Evolutionary conservation across 2,797 vertebrate species (phyloP).

Genomic region (Crenuchus spilurus): DNA sequence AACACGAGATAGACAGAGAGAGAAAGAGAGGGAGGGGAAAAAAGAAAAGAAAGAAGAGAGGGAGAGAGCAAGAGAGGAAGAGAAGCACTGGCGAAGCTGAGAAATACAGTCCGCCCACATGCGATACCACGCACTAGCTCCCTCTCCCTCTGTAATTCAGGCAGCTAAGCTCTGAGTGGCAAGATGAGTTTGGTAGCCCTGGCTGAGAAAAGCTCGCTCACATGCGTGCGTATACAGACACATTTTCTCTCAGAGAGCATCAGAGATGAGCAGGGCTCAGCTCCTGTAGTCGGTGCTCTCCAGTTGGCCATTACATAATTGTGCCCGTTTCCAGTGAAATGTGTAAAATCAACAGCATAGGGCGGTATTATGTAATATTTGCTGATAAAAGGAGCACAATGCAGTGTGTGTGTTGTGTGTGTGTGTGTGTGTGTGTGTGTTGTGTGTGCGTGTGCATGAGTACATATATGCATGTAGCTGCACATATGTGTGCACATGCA

Average conservation of each 20-base stretch:
- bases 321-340: conserved; percentile 6
- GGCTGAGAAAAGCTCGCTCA: background rate
- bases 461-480: too few relatives aligned
- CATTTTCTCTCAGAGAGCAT: conserved; percentile 5
- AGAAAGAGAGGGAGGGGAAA: background rate
- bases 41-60: conserved; percentile 19
- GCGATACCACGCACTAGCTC: conserved; percentile 38
- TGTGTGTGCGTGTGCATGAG: background rate
- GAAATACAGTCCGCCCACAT: conserved; percentile 56
- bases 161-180: conserved; percentile 41
- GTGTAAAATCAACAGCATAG: conserved; percentile 25
- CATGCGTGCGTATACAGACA: background rate
- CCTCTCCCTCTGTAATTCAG: conserved; percentile 11
- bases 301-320: conserved; percentile 45
- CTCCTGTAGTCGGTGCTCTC: conserved; percentile 18
- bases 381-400: conserved; percentile 7
- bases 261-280: conserved; percentile 19
- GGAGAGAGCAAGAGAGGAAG: background rate
- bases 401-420: conserved; percentile 11
- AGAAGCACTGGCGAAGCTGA: conserved; percentile 30
- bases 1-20: background rate
- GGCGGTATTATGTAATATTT: conserved; percentile 46
- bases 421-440: background rate
- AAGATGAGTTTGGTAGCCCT: conserved; percentile 28
- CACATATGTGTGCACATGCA: too few relatives aligned